Evolutionary conservation across 2,888 invertebrate genomes (phyloP), one percentile per base, ranked within the genome.

Genomic region (Leptopilina myrica): DNA sequence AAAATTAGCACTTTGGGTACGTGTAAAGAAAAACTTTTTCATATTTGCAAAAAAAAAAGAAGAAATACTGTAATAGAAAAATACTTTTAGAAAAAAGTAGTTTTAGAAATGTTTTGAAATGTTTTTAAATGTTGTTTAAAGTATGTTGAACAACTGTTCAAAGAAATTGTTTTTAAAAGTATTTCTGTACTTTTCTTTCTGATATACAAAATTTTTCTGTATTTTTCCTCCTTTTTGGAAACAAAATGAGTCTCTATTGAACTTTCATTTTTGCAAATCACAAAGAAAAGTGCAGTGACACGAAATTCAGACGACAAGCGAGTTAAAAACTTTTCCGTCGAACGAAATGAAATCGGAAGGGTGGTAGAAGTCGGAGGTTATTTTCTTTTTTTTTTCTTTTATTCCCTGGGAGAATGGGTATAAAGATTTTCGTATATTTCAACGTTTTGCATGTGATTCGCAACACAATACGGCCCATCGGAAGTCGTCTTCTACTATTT

Each of bases 401-500:
- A 33, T 33, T 33, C 33, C 33, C 33, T 33, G 12, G 11, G 49
- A 12, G 49, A 11, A 11, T n/a, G 20, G 65, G 80, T 78, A 81
- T 79, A 67, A 77, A 81, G 80, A 84, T 87, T 33, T 33, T 87
- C 84, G 80, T 80, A 85, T 88, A 87, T 86, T 88, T 84, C 82
- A 85, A 83, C 84, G 85, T 86, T 87, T 87, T 88, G 86, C 86
- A 88, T 86, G 84, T 84, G 85, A 87, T 87, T 86, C 84, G 81
- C 82, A 43, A 84, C 84, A 89, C 89, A 89, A 89, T 89, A 83
- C 87, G 84, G 83, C 86, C 87, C 88, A 89, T 89, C 89, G 89
- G 89, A 89, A 88, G 84, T 85, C 82, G 87, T 86, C 87, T 86
- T 87, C 86, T 87, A 88, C 86, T 86, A 86, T 86, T 88, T 89